Conservation (phyloP, 1,140 invertebrate genomes). For the Drosophila nikananu region DNA sequence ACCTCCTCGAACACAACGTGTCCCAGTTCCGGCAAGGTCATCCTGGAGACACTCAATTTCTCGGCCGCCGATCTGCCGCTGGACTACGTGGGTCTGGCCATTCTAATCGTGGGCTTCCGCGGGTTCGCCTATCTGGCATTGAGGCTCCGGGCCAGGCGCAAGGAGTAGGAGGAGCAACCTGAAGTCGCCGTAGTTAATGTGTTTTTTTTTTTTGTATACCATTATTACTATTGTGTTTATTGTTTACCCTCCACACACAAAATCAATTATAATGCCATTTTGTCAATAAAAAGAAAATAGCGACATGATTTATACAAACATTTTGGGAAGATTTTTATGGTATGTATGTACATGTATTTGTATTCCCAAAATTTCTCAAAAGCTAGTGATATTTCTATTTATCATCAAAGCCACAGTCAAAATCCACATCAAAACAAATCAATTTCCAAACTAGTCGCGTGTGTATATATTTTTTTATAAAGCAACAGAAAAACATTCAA, state of each 20-base stretch:
- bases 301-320: constrained; percentile 9
- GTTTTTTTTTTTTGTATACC: constrained; percentile 26
- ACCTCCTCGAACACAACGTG: constrained; percentile 90
- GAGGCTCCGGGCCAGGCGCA: constrained; percentile 87
- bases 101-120: constrained; percentile 91
- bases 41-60: constrained; percentile 93
- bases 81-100: constrained; percentile 90
- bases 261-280: constrained; percentile 31
- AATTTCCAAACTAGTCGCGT: background rate
- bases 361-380: background rate
- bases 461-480: constrained; percentile 1
- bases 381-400: background rate
- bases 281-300: constrained; percentile 23
- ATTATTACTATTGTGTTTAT: constrained; percentile 46
- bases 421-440: background rate
- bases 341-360: background rate
- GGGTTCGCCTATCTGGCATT: constrained; percentile 91
- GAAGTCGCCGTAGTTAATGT: constrained; percentile 13
- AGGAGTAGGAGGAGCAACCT: constrained; percentile 61
- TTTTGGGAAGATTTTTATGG: background rate
- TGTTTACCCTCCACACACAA: constrained; percentile 22
- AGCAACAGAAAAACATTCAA: background rate
- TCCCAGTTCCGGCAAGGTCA: constrained; percentile 90
- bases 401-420: background rate
- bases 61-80: constrained; percentile 90